Evolutionary conservation across 2,888 invertebrate genomes (phyloP).

Genomic region (Tetranychus truncatus): DNA sequence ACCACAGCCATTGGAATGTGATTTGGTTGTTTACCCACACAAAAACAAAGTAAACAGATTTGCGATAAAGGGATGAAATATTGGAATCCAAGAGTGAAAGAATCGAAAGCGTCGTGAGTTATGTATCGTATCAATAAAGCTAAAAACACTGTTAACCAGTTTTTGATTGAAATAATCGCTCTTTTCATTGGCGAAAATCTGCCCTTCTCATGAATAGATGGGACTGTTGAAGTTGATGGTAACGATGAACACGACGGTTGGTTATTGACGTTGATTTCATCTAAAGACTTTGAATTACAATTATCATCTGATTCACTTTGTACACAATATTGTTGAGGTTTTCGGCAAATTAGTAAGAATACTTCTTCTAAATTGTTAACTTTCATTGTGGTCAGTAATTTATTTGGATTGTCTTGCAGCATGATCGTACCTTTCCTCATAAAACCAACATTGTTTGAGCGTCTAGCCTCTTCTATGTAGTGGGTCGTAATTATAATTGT

Average conservation of each 20-base stretch:
- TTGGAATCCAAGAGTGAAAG: background rate
- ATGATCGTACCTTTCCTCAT: conserved; percentile 8
- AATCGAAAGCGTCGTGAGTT: background rate
- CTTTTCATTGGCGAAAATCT: background rate
- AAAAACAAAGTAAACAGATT: background rate
- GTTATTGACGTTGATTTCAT: too few relatives aligned
- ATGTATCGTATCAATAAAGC: background rate
- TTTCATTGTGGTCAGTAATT: background rate
- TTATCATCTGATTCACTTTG: background rate
- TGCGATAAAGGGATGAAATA: background rate
- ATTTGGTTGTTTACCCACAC: background rate
- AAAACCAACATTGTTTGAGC: conserved; percentile 10
- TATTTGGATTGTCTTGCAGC: background rate
- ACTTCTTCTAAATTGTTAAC: conserved; percentile 4
- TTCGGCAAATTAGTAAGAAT: background rate
- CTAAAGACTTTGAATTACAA: too few relatives aligned
- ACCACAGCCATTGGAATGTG: conserved; percentile 2
- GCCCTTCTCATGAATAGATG: background rate
- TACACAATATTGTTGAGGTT: background rate
- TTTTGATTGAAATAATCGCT: background rate
- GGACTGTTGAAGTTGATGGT: too few relatives aligned
- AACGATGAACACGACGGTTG: too few relatives aligned
- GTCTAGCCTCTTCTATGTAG: conserved; percentile 12
- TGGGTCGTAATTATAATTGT: conserved; percentile 12
- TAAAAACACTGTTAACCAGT: background rate